Conservation (phyloP, 2,113 vertebrate species). For the Henicopernis longicauda region DNA sequence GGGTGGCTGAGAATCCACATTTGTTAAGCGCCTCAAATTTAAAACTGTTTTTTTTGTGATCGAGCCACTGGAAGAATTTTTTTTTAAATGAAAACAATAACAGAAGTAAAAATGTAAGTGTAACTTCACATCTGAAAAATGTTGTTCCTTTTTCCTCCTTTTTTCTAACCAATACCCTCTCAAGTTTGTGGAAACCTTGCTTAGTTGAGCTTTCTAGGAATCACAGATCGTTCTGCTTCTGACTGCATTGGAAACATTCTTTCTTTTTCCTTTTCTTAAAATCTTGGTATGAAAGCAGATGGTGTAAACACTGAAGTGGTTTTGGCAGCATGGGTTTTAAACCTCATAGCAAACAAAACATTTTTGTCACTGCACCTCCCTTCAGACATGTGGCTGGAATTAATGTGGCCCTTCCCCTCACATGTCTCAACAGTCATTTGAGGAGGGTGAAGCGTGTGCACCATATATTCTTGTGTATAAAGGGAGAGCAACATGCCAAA, state of each 20-base stretch:
- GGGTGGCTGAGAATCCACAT: background rate
- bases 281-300: background rate
- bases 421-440: background rate
- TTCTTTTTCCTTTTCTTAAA: background rate
- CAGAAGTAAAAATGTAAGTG: background rate
- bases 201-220: constrained; percentile 19
- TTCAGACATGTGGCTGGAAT: background rate
- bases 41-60: background rate
- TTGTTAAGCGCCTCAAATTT: background rate
- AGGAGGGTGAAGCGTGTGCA: background rate
- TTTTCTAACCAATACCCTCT: background rate
- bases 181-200: background rate
- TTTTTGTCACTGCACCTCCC: background rate
- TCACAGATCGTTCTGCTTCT: background rate
- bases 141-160: background rate
- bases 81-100: background rate
- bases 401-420: background rate
- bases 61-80: background rate
- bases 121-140: background rate
- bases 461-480: background rate
- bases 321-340: background rate
- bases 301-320: background rate
- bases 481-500: background rate
- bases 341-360: background rate
- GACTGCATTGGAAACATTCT: background rate